Evolutionary conservation across 1,140 invertebrate genomes (phyloP), one percentile per base, ranked within the genome.

Genomic region (Orchesella cincta): DNA sequence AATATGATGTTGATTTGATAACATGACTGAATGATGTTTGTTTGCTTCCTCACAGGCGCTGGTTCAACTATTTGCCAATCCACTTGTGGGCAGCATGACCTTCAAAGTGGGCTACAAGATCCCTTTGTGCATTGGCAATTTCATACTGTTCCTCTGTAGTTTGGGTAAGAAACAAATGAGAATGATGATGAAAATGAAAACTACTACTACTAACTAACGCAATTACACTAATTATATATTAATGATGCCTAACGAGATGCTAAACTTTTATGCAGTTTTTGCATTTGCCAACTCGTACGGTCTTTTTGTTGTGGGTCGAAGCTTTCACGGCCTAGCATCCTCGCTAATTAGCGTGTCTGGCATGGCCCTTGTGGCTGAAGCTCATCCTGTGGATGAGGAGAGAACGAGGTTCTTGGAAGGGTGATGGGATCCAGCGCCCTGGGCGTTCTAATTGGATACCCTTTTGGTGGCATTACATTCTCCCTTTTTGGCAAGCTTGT

Each of bases 311-410:
- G 80, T 94, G 16, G 94, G 94, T 0, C 86, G 95, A 78, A 92
- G 92, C 82, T 85, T 96, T 35, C 94, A 97, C 86, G 95, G 95
- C 0, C 85, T 95, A 57, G 93, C 93, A 16, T 96, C 94, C 12
- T 91, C 94, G 0, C 93, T 92, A 76, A 90, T 94, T 74, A 89
- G 90, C 20, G 90, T 94, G 51, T 39, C 82, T 86, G 88, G 88
- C 12, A 87, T 89, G 86, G 86, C 86, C 26, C 81, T 88, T 72
- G 85, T 89, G 1, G 88, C 88, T 0, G 86, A 86, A 73, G 81
- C 88, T 83, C 87, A 89, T 84, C 85, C 88, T 31, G 86, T 88
- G 57, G 90, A 89, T 78, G 88, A 86, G 74, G 84, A 89, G 35
- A 87, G 93, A 73, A 90, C 90, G 35, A 88, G 88, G 83, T 85